Conservation (phyloP, 2,113 vertebrate genomes). For the Mustelus asterias region DNA sequence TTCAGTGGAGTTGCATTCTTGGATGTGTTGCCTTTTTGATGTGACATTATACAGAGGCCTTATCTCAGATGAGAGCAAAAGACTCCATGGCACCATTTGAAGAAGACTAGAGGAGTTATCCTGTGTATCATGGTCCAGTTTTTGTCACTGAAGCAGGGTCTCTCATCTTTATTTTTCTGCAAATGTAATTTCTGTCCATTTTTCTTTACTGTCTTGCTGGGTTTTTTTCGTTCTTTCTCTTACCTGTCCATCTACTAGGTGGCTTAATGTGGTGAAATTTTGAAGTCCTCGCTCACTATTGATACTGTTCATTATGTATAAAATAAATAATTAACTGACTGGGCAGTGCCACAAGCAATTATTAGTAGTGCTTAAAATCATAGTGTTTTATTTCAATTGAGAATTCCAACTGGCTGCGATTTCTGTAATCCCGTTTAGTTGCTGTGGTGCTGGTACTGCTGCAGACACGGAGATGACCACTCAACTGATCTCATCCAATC, state of each 20-base stretch:
- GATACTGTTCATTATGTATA: neutral
- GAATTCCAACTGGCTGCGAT: neutral
- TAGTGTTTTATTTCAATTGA: neutral
- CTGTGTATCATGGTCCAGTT: neutral
- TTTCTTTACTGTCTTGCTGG: neutral
- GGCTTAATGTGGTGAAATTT: neutral
- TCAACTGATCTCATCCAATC: slow-evolving; percentile 93
- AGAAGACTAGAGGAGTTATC: neutral
- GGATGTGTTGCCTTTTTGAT: neutral
- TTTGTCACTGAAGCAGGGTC: neutral
- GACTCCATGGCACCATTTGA: neutral
- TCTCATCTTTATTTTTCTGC: neutral
- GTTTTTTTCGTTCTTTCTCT: neutral
- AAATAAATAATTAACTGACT: neutral
- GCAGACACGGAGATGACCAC: slow-evolving; percentile 98
- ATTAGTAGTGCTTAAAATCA: neutral
- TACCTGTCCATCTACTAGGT: neutral
- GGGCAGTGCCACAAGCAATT: neutral
- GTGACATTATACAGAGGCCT: neutral
- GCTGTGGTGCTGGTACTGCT: slow-evolving; percentile 92
- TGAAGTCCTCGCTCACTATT: neutral
- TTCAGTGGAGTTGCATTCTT: neutral
- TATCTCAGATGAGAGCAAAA: neutral
- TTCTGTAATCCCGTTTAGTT: slow-evolving; percentile 55
- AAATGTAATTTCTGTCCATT: neutral